Conservation (phyloP, 1,140 invertebrate genomes). For the Diprion similis region DNA sequence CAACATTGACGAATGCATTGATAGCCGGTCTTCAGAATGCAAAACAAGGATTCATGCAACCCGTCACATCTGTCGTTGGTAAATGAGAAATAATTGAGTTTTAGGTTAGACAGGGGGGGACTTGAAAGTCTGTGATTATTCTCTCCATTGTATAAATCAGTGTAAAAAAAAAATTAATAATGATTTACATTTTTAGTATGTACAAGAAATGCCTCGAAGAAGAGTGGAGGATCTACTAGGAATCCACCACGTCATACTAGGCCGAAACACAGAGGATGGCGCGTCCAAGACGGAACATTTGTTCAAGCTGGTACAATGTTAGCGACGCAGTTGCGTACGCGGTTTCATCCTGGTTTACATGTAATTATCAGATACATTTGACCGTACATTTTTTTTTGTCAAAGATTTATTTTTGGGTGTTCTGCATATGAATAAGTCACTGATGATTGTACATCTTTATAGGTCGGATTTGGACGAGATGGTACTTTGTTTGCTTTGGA, state of each 20-base stretch:
- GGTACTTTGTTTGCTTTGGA: constrained; percentile 79
- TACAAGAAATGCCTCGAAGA: constrained; percentile 73
- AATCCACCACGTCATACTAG: constrained; percentile 68
- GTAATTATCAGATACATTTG: constrained; percentile 58
- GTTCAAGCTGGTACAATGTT: constrained; percentile 73
- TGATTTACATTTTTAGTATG: constrained; percentile 28
- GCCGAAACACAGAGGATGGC: constrained; percentile 77
- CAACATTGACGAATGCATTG: neutral
- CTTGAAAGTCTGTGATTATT: too few species aligned
- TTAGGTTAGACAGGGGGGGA: too few species aligned
- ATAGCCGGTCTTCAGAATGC: neutral
- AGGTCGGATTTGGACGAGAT: constrained; percentile 82
- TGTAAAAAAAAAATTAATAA: too few species aligned
- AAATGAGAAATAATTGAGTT: too few species aligned
- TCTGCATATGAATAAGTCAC: neutral
- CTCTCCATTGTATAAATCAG: too few species aligned
- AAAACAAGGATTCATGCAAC: neutral
- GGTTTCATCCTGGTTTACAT: constrained; percentile 83
- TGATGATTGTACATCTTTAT: constrained; percentile 37
- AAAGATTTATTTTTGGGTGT: neutral
- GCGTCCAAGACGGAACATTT: constrained; percentile 69
- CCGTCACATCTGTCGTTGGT: neutral
- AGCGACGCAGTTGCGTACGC: constrained; percentile 70
- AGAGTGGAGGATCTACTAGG: constrained; percentile 69
- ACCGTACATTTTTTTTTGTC: neutral